Base-by-base conservation (phyloP, 2,113 vertebrate species). In the Etia nguti region DNA sequence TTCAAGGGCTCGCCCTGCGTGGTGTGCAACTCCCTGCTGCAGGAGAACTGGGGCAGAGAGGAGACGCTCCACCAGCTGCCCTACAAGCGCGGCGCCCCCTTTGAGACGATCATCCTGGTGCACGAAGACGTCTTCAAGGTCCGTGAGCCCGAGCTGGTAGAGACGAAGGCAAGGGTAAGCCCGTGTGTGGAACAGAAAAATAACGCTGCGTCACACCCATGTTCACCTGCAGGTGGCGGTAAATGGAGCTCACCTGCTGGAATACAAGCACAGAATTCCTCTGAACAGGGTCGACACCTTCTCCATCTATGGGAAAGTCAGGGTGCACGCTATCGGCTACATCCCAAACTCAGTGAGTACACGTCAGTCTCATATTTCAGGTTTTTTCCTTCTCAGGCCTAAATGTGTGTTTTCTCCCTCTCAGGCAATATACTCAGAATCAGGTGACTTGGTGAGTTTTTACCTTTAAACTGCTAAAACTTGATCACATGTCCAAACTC, bases 121-220 rank as follows among this genome's bases (percentile, higher is more conserved):
- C 95, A 97, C 24, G 94, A 95, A 55, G 95, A 98, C 81, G 96
- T 96, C 55, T 99, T 99, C 88, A 99, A 99, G 97, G 99, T 98
- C 52, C 95, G 96, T 8, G 38, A 68, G 8, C 10, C 2, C 5
- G 4, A 2, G 50, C 11, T 24, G 50, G 68, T 73, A 0, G 4
- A 22, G 59, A 11, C 5, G 12, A 48, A 13, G 6, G 15, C 46
- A 8, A 56, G 8, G 6, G 15, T 52, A 8, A 56, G 8, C 29
- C 29, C 16, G 31, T 6, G 2, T 0, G 73, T 50, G n/a, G 13
- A 6, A 41, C 26, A 2, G 5, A 29, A 48, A n/a, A 10, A 1
- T 62, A 0, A 59, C 1, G 26, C 18, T 52, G 52, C 10, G 3
- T 10, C 52, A 55, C 52, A 22, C 20, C 9, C 10, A 3, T 36